Conservation (phyloP, 92 coral and sea anemone genomes). For the Palythoa grandiflora region DNA sequence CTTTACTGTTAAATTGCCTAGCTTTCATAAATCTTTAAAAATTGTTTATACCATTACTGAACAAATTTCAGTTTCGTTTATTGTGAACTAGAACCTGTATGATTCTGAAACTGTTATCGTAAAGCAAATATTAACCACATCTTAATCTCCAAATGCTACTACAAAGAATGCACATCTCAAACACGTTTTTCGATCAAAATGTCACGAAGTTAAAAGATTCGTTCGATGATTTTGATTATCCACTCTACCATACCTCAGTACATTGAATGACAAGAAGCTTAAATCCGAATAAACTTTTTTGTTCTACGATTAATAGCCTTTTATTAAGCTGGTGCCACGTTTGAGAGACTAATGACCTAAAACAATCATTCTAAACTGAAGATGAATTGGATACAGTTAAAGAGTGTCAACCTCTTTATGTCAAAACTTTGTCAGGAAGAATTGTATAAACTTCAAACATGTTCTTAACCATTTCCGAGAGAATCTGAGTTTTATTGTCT, state of each 20-base stretch:
- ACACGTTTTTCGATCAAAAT: constrained; percentile 15
- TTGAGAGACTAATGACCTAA: constrained; percentile 21
- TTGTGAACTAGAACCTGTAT: not conserved
- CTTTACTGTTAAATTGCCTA: not conserved
- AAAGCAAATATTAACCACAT: not conserved
- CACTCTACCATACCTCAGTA: not conserved
- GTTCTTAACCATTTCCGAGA: not conserved
- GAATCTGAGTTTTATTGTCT: not conserved
- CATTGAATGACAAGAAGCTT: not conserved
- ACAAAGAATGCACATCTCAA: not conserved
- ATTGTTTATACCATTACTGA: not conserved
- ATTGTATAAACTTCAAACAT: not conserved
- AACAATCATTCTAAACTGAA: not conserved
- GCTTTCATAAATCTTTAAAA: not conserved
- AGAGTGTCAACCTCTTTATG: not conserved
- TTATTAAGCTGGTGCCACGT: constrained; percentile 6
- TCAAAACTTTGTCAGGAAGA: not conserved
- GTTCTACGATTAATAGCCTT: constrained; percentile 23
- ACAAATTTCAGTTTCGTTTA: not conserved
- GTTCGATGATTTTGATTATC: constrained; percentile 11
- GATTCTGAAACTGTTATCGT: not conserved
- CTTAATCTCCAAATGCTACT: not conserved
- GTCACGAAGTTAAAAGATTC: not conserved
- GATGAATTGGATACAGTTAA: not conserved
- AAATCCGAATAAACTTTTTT: not conserved